These are phyloP conservation scores for Zootermopsis nevadensis DNA, from an alignment of 2,888 invertebrate genomes.

Conservation along the genomic window DNA sequence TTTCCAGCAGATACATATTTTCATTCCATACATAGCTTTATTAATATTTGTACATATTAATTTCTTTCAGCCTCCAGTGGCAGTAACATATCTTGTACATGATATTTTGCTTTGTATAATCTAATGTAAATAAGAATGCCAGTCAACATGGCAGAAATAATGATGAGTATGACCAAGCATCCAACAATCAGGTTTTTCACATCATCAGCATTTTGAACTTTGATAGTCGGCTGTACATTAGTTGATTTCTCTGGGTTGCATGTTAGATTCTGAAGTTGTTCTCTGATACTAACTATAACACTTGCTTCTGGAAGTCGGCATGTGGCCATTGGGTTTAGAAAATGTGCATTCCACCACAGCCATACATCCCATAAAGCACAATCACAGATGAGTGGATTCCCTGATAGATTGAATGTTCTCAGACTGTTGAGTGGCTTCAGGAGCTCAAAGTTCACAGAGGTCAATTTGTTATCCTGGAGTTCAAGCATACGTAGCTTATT, in stretches of 20 bases:
- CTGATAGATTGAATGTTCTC: constrained; percentile 21
- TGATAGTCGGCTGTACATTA: neutral
- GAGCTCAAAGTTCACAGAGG: neutral
- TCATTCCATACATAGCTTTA: too few species aligned
- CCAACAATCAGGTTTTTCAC: neutral
- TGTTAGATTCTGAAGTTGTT: neutral
- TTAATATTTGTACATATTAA: too few species aligned
- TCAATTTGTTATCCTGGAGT: constrained; percentile 24
- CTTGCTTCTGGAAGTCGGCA: neutral
- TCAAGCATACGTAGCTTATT: constrained; percentile 5
- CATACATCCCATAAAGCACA: constrained; percentile 18
- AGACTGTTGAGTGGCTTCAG: constrained; percentile 14
- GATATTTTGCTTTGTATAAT: neutral
- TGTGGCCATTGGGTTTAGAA: neutral
- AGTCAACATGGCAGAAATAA: neutral
- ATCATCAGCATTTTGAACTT: neutral
- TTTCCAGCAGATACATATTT: neutral
- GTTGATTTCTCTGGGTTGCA: neutral
- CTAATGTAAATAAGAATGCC: neutral
- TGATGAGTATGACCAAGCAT: neutral
- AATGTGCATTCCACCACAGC: constrained; percentile 30
- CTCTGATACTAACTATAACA: neutral
- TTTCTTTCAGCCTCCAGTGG: neutral
- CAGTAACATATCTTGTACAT: neutral
- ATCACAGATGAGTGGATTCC: constrained; percentile 11